These are phyloP conservation scores for Leptinotarsa juncta DNA, from an alignment of 2,888 invertebrate species.

Conservation along the genomic window DNA sequence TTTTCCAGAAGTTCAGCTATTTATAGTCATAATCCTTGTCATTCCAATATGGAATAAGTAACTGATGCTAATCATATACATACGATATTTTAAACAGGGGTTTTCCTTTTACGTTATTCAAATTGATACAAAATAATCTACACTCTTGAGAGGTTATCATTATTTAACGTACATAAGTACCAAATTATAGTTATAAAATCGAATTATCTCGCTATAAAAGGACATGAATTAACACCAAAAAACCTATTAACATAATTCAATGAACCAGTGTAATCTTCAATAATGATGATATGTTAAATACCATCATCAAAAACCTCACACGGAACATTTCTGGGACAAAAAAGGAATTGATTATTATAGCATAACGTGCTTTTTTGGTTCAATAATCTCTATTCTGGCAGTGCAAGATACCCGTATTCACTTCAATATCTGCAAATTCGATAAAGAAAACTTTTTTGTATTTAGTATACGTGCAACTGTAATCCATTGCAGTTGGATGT, in stretches of 20 bases:
- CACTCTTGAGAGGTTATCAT: conserved; percentile 7
- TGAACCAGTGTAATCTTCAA: not conserved
- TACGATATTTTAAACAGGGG: not conserved
- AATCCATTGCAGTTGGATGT: too few species aligned
- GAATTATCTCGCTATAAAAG: conserved; percentile 8
- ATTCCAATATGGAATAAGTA: not conserved
- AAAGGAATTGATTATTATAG: not conserved
- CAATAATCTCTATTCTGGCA: too few species aligned
- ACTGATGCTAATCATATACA: not conserved
- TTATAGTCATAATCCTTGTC: not conserved
- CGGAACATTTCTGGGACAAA: conserved; percentile 2
- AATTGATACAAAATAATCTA: conserved; percentile 8
- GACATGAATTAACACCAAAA: conserved; percentile 5
- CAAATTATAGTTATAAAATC: conserved; percentile 17
- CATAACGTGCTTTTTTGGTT: not conserved
- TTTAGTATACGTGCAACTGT: too few species aligned
- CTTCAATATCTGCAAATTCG: too few species aligned
- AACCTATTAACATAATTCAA: conserved; percentile 1
- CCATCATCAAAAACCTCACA: not conserved
- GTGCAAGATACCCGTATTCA: too few species aligned
- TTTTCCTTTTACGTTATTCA: conserved; percentile 10
- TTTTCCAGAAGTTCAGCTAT: not conserved
- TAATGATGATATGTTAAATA: conserved; percentile 7
- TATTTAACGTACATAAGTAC: conserved; percentile 7
- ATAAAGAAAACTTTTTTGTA: too few species aligned